These are phyloP conservation scores for Pterois miles DNA, from an alignment of 2,797 vertebrate species.

Conservation along the genomic window DNA sequence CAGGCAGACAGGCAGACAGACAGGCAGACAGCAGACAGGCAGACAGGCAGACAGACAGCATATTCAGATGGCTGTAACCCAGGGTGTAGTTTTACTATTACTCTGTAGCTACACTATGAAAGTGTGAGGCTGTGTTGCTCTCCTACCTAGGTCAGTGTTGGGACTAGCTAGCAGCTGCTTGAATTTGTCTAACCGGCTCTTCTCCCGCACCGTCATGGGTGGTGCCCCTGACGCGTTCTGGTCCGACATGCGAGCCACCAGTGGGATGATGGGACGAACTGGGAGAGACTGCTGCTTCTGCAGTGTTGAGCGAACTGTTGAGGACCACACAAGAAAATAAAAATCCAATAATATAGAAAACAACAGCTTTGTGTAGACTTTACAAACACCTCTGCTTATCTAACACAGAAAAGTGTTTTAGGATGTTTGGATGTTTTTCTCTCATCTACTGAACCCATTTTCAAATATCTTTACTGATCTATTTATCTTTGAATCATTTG, in stretches of 20 bases:
- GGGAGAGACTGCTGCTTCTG: slow-evolving; percentile 96
- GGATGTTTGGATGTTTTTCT: not conserved
- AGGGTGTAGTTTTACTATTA: not conserved
- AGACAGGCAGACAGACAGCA: not conserved
- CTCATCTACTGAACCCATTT: rapidly evolving
- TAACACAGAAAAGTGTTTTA: not conserved
- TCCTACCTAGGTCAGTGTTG: slow-evolving; percentile 95
- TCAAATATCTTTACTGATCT: not conserved
- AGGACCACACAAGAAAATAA: not conserved
- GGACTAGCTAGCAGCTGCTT: slow-evolving; percentile 92
- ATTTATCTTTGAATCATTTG: not conserved
- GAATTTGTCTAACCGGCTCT: slow-evolving; percentile 95
- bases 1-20: no score
- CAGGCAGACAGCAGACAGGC: no score
- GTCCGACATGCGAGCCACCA: slow-evolving; percentile 97
- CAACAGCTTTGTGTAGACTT: not conserved
- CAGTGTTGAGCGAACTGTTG: slow-evolving; percentile 82
- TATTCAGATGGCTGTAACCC: not conserved
- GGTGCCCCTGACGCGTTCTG: slow-evolving; percentile 97
- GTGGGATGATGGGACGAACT: slow-evolving; percentile 92
- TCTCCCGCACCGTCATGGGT: slow-evolving; percentile 95
- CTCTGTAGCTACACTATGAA: not conserved
- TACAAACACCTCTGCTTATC: not conserved
- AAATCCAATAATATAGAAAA: not conserved
- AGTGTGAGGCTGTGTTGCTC: not conserved